Evolutionary conservation across 2,888 invertebrate genomes (phyloP).

Genomic region (Campoletis raptor): DNA sequence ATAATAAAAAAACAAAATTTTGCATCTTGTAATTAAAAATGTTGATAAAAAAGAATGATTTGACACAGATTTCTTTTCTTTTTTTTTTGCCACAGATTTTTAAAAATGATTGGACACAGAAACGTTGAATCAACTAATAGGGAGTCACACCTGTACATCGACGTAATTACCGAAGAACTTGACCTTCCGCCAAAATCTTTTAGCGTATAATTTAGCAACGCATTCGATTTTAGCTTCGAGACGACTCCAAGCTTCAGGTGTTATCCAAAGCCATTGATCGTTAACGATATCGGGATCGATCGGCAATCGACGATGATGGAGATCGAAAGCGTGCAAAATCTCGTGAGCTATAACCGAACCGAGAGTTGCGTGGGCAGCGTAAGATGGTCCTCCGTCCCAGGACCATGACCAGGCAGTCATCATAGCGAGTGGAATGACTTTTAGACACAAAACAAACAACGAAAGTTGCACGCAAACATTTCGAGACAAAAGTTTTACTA

Average conservation of each 20-base stretch:
- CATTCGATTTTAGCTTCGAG: slow-evolving; percentile 85
- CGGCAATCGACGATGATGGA: slow-evolving; percentile 79
- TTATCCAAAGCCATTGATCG: slow-evolving; percentile 83
- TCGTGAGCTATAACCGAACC: slow-evolving; percentile 86
- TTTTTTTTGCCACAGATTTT: too few species aligned
- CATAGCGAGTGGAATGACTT: slow-evolving; percentile 86
- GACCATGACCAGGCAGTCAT: slow-evolving; percentile 85
- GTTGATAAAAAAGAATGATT: neutral
- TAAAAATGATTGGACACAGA: neutral
- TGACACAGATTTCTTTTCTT: too few species aligned
- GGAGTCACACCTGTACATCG: slow-evolving; percentile 83
- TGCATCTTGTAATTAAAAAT: neutral
- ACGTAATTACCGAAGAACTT: slow-evolving; percentile 84
- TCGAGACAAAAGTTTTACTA: neutral
- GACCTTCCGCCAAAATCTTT: slow-evolving; percentile 84
- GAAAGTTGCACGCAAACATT: neutral
- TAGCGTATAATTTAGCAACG: slow-evolving; percentile 85
- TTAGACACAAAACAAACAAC: neutral
- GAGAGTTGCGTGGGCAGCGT: slow-evolving; percentile 85
- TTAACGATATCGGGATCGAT: slow-evolving; percentile 80
- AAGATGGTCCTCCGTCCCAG: slow-evolving; percentile 84
- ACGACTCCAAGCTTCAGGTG: slow-evolving; percentile 83
- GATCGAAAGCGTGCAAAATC: slow-evolving; percentile 86
- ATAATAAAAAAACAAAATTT: slow-evolving; percentile 5
- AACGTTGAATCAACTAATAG: neutral